Conservation (phyloP, 2,797 vertebrate genomes). For the Leptatherina wallacei region DNA sequence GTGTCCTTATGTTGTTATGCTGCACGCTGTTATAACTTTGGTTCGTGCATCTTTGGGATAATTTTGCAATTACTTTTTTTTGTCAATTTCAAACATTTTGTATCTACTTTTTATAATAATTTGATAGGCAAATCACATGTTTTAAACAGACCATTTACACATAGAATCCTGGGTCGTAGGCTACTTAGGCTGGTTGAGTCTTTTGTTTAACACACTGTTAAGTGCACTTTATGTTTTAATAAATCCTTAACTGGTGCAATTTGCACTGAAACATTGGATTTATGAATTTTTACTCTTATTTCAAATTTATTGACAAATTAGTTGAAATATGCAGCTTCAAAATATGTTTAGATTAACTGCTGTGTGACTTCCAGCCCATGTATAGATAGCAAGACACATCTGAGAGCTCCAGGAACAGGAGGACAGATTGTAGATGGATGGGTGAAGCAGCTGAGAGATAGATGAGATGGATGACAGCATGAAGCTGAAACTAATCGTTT, state of each 20-base stretch:
- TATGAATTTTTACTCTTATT: background rate
- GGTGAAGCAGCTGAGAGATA: conserved; percentile 17
- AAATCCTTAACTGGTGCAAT: background rate
- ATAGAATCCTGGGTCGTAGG: too few species aligned
- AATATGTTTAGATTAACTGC: background rate
- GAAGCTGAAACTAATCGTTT: conserved; percentile 46
- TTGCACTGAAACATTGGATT: background rate
- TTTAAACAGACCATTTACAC: too few species aligned
- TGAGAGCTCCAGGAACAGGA: conserved; percentile 7
- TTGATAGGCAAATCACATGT: too few species aligned
- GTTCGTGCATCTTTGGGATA: background rate
- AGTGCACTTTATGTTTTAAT: background rate
- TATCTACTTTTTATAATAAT: too few species aligned
- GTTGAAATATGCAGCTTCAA: background rate
- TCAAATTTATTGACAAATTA: background rate
- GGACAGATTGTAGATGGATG: conserved; percentile 24
- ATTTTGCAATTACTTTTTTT: background rate
- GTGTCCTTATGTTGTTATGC: background rate
- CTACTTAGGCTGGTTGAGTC: too few species aligned
- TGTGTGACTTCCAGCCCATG: background rate
- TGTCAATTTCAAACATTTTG: too few species aligned
- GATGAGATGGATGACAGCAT: conserved; percentile 23
- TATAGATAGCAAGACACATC: background rate
- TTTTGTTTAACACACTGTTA: too few species aligned
- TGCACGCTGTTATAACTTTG: too few species aligned